These are phyloP conservation scores for Clinocottus analis DNA, from an alignment of 2,113 vertebrate genomes.

Conservation along the genomic window DNA sequence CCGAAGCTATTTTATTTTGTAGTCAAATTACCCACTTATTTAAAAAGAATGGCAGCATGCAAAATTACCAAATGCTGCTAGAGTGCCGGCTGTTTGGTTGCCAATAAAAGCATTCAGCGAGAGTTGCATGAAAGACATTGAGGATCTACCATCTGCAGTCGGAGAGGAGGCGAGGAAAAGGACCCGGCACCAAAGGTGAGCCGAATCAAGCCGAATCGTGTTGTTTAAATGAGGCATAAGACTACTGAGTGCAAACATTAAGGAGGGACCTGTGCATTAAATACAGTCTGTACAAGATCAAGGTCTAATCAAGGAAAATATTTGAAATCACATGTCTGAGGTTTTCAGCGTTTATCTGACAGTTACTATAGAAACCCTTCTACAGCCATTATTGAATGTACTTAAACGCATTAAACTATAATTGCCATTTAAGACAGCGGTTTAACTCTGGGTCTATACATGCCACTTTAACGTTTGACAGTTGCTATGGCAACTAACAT, in stretches of 20 bases:
- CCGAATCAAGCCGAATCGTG: not conserved
- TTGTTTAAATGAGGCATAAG: not conserved
- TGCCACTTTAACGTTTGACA: not conserved
- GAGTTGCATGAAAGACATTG: not conserved
- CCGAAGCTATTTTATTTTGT: too few relatives aligned
- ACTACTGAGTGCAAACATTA: not conserved
- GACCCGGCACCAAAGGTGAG: not conserved
- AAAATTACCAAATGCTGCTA: not conserved
- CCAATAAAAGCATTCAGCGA: not conserved
- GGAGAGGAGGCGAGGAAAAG: not conserved
- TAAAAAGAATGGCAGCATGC: not conserved
- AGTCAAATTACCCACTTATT: too few relatives aligned
- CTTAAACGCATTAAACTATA: not conserved
- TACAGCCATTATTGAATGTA: not conserved
- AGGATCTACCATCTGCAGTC: not conserved
- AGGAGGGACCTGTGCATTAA: not conserved
- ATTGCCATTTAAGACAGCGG: not conserved
- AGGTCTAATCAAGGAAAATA: not conserved
- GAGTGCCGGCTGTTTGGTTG: not conserved
- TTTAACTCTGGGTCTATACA: not conserved
- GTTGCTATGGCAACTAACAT: slow-evolving; percentile 37
- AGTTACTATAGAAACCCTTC: slow-evolving; percentile 1
- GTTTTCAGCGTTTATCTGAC: not conserved
- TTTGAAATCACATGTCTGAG: not conserved
- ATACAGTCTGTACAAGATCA: not conserved